A percentile compares a stretch with the other conserved stretches of the same genome.
Conservation (phyloP, 2,797 vertebrate species). For the Sebastes umbrosus region DNA sequence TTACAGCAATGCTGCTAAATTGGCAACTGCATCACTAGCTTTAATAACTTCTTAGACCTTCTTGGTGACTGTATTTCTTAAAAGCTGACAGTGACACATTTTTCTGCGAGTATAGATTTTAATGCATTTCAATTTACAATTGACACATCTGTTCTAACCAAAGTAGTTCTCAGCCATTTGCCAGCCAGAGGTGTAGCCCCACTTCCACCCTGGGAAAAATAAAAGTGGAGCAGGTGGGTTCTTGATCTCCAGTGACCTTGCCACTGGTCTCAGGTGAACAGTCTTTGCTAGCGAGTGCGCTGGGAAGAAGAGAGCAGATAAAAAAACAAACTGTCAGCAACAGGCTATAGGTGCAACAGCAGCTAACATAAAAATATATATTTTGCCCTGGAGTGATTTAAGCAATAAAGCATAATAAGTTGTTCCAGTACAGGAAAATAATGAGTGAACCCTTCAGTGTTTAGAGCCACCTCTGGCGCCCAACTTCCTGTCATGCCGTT, state of each 20-base stretch:
- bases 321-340: background rate
- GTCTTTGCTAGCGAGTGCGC: slow-evolving; percentile 25
- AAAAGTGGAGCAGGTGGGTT: slow-evolving; percentile 12
- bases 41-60: slow-evolving; percentile 55
- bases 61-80: slow-evolving; percentile 32
- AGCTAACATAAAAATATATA: background rate
- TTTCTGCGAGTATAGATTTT: slow-evolving; percentile 30
- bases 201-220: background rate
- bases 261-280: slow-evolving; percentile 32
- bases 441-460: background rate
- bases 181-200: slow-evolving; percentile 9
- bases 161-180: slow-evolving; percentile 25
- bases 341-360: background rate
- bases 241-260: slow-evolving; percentile 43
- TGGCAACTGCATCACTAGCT: slow-evolving; percentile 50
- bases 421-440: background rate
- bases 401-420: background rate
- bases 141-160: slow-evolving; percentile 29
- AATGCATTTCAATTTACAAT: slow-evolving; percentile 8
- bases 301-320: slow-evolving; percentile 4
- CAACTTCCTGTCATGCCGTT: background rate
- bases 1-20: slow-evolving; percentile 50
- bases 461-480: background rate
- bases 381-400: background rate
- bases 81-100: slow-evolving; percentile 47